Evolutionary conservation across 1,140 invertebrate species (phyloP), one percentile per base, ranked within the genome.

Genomic region (Drosophila chauvacae): DNA sequence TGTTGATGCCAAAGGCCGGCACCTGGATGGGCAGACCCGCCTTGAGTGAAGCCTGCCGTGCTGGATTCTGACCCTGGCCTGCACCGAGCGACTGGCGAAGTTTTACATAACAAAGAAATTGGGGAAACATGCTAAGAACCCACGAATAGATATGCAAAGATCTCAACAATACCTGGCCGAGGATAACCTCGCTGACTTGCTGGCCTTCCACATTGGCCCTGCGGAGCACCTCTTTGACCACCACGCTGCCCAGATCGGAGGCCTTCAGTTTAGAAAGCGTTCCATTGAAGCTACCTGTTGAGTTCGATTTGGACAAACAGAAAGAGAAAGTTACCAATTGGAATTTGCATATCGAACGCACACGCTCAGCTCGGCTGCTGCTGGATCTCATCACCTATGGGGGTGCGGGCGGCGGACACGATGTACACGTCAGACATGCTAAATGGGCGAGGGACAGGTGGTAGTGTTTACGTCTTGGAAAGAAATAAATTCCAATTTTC

Each of bases 11-110:
- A 91, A 95, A 96, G 37, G 97, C 95, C 51, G 97, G 96, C 33
- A 96, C 95, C 58, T 93, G 84, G 66, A 95, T 92, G 35, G 97
- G 96, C 78, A 98, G 91, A n/a, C 96, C 96, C 56, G 96, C 96
- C 79, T 94, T 94, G 4, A 97, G 92, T 14, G 96, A 93, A 45
- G 97, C 96, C 92, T 98, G 97, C 74, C 97, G 94, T 1, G 96
- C 96, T 62, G 97, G 96, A 93, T 98, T 98, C 93, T 97, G 97
- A 28, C 97, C 97, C 93, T 97, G 95, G 9, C 94, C 96, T 44
- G 96, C 94, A 42, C 94, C 94, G 42, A 97, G 88, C 30, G 95
- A 93, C 96, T 96, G 78, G 7, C n/a, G 33, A 60, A 56, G n/a
- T 73, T 77, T 78, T 84, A 76, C 75, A 78, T 77, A 65, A 79